Evolutionary conservation across 2,888 invertebrate genomes (phyloP), one percentile per base, ranked within the genome.

Genomic region (Drosophila longiperda): DNA sequence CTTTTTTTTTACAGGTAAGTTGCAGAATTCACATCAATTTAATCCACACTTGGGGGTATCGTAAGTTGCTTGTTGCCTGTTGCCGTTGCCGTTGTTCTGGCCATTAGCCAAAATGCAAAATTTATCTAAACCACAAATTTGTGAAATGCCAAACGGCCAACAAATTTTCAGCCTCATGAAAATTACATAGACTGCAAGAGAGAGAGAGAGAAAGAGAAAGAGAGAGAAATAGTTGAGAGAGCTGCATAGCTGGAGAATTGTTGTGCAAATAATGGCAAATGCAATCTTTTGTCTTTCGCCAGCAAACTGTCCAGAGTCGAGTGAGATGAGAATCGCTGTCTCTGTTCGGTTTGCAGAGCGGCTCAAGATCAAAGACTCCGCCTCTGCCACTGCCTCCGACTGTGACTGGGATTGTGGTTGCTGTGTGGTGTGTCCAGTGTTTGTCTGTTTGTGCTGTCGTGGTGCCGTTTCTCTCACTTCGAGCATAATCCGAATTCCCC

Each of bases 1-100:
- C 36, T 38, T 73, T 74, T 49, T 86, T 87, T 49, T 86, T 87
- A 8, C 86, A 86, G 90, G 86, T 89, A 86, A 86, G 85, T 80
- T 57, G 7, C 54, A n/a, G 23, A 45, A 26, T 66, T 54, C 66
- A 38, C 61, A 70, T 69, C 78, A 59, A 73, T 69, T 68, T 63
- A 33, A 62, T 11, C 65, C 65, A 54, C 72, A 68, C 77, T 66
- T 70, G 64, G 65, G 87, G 76, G 69, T 78, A 75, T 68, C 84
- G 73, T 89, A 79, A 84, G 88, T 79, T 29, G 29, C 29, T 63
- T 48, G 42, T 33, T 62, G 49, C 29, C 29, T 5, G 29, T 45
- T 42, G 55, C 33, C 54, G 62, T 42, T 54, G 68, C 40, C 49
- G 67, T 42, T 69, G 66, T 36, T 54, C n/a, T 38, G 55, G 66